Percentiles rank a stretch among this genome's conserved stretches.
Conservation (phyloP, 2,888 invertebrate species). For the Rotaria sp. region DNA sequence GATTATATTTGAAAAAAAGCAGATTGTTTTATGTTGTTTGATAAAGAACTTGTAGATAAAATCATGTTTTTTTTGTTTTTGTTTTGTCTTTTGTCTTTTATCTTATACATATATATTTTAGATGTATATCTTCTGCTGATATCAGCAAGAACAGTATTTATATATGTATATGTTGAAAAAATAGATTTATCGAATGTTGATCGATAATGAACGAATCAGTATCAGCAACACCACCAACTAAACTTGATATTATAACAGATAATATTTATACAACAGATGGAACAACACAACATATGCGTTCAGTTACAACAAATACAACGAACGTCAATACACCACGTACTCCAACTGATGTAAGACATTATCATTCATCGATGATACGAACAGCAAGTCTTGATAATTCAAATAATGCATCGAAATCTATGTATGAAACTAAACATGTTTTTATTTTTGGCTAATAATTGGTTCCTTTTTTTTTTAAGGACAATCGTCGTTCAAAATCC, state of each 20-base stretch:
- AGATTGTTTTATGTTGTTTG: background rate
- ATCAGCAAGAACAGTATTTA: conserved; percentile 14
- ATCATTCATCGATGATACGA: background rate
- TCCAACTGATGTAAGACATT: background rate
- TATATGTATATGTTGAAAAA: background rate
- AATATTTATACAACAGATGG: conserved; percentile 15
- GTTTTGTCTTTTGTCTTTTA: background rate
- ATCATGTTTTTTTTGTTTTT: background rate
- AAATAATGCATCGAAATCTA: background rate
- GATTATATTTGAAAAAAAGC: background rate
- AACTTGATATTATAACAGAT: conserved; percentile 10
- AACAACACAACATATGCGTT: background rate
- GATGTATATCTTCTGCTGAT: conserved; percentile 21
- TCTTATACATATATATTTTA: background rate
- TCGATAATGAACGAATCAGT: background rate
- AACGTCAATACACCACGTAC: background rate
- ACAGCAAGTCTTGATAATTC: conserved; percentile 9
- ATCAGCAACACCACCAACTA: background rate
- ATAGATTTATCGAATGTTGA: background rate
- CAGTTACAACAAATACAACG: background rate
- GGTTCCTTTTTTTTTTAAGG: background rate
- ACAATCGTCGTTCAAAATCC: conserved; percentile 27
- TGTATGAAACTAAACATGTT: background rate
- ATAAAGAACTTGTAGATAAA: background rate
- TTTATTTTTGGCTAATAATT: background rate